These are phyloP conservation scores for Lineus longissimus DNA, from an alignment of 1,140 invertebrate species.

Conservation along the genomic window DNA sequence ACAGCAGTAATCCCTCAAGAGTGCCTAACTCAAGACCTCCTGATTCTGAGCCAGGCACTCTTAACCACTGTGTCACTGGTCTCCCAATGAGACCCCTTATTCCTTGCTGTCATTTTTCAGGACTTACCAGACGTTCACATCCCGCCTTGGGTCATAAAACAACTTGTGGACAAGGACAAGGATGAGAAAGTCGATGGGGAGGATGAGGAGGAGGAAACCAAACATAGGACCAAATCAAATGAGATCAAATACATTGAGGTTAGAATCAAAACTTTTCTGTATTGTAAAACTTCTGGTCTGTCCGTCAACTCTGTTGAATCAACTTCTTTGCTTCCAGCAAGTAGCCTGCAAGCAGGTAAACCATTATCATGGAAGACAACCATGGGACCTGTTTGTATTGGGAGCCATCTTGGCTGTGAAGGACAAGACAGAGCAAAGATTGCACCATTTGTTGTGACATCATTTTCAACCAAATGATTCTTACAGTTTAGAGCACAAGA, in stretches of 20 bases:
- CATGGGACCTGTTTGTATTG: neutral
- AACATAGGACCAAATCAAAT: neutral
- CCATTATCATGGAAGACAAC: neutral
- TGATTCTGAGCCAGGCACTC: neutral
- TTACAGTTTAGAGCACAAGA: too few species aligned
- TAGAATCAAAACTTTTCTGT: neutral
- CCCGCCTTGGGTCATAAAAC: neutral
- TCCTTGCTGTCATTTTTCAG: neutral
- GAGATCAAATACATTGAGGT: neutral
- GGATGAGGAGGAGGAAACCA: neutral
- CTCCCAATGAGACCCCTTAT: neutral
- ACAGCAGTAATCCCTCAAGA: neutral
- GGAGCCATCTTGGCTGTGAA: too few species aligned
- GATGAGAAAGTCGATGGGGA: neutral
- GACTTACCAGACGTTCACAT: neutral
- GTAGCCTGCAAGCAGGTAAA: neutral
- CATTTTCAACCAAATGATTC: too few species aligned
- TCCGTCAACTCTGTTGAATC: neutral
- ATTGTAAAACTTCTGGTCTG: neutral
- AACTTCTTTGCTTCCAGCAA: neutral
- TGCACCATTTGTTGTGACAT: too few species aligned
- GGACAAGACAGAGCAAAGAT: too few species aligned
- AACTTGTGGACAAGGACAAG: neutral
- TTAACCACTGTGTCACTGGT: neutral
- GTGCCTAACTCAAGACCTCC: neutral